A percentile compares a stretch with the other conserved stretches of the same genome.
Evolutionary conservation across 53 echinoderm and acorn worm genomes (phyloP).

Genomic region (Hippasteria phrygiana): DNA sequence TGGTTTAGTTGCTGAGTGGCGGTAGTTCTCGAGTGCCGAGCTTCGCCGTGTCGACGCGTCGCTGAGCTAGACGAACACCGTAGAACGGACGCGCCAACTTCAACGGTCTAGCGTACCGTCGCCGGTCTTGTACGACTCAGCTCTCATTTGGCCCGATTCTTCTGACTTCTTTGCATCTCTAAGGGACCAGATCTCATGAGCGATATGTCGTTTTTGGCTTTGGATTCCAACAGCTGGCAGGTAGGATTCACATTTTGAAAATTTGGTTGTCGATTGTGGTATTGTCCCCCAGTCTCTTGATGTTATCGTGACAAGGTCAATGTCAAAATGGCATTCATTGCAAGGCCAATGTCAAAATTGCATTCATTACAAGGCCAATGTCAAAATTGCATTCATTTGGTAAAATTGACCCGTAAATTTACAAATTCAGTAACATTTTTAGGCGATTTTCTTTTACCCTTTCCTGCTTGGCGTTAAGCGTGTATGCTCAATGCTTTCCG

Average conservation of each 20-base stretch:
- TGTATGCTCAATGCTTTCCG: no score
- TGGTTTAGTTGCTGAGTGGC: conserved; percentile 24
- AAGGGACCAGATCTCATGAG: conserved; percentile 32
- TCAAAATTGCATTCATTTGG: not conserved
- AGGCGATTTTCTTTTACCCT: no score
- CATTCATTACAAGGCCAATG: not conserved
- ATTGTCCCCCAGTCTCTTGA: not conserved
- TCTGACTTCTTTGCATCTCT: conserved; percentile 22
- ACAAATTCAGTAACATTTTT: no score
- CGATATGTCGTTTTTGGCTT: conserved; percentile 70
- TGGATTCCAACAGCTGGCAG: conserved; percentile 74
- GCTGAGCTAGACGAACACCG: conserved; percentile 2
- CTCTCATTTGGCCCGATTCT: conserved; percentile 4
- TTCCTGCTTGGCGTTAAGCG: no score
- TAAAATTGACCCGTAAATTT: no score
- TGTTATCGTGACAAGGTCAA: not conserved
- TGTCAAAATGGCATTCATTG: not conserved
- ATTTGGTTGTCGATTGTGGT: not conserved
- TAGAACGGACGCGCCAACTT: conserved; percentile 13
- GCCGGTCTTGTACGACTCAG: not conserved
- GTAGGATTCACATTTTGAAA: not conserved
- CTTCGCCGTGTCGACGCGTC: conserved; percentile 41
- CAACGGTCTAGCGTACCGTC: not conserved
- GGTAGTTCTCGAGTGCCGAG: conserved; percentile 22
- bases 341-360: not conserved